Conservation (phyloP, 2,888 invertebrate genomes). For the Coecobrya sp. region DNA sequence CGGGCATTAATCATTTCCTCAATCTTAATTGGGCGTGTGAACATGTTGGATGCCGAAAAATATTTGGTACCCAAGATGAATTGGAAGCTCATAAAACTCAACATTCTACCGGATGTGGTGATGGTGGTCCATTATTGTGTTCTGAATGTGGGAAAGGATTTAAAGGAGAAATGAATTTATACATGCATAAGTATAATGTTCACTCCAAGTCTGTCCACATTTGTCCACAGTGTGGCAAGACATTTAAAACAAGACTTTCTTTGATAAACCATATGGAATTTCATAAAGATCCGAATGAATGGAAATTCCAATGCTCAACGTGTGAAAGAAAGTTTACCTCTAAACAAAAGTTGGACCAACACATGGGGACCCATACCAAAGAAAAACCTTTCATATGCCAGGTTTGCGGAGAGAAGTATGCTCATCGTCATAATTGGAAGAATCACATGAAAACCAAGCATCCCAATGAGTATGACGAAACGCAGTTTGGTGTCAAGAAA, state of each 20-base stretch:
- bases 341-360: not conserved
- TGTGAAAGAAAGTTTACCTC: not conserved
- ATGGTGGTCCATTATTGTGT: not conserved
- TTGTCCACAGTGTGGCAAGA: not conserved
- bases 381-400: not conserved
- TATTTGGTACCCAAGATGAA: not conserved
- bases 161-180: not conserved
- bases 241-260: not conserved
- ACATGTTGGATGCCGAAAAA: not conserved
- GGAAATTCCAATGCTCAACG: not conserved
- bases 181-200: not conserved
- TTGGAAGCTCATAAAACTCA: not conserved
- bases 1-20: not conserved
- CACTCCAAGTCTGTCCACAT: not conserved
- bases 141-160: not conserved
- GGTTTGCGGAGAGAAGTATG: not conserved
- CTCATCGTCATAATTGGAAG: not conserved
- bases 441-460: not conserved
- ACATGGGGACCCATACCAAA: not conserved
- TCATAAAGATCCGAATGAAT: not conserved
- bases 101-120: not conserved
- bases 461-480: not conserved
- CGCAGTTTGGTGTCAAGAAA: not conserved
- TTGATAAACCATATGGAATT: not conserved
- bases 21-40: not conserved